Base-by-base conservation (phyloP, 2,113 vertebrate genomes). In the Callospermophilus lateralis region DNA sequence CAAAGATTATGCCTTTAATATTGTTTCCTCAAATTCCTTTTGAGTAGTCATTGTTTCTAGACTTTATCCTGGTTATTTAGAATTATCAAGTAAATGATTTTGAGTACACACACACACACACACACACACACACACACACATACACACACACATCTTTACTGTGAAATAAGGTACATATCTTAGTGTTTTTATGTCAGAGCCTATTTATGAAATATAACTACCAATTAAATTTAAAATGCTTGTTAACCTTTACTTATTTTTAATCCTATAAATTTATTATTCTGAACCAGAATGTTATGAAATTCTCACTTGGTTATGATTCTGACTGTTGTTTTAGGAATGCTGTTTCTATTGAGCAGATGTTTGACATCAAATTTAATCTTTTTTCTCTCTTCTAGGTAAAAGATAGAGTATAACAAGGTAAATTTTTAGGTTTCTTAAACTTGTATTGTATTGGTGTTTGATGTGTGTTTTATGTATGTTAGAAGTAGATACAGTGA, bases 391-490 rank as follows among this genome's bases (percentile, higher is more conserved):
- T 94, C 67, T 97, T 98, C 7, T 96, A 99, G 99, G 99, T 99
- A 22, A 99, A 99, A 97, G 99, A 98, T 97, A 99, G 98, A 98
- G 98, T 98, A 30, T 99, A 99, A 97, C 99, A 99, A 95, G 99
- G 99, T 99, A 99, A 98, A 94, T 93, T 93, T 95, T 78, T 94
- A 74, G 77, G 0, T 28, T 94, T 93, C 3, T 65, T 84, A 86
- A 78, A 67, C 2, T 65, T 92, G 7, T 73, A 15, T 19, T 45
- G 19, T 58, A 19, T 45, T 91, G 61, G 53, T 86, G 26, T 86
- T 96, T 65, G 32, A 30, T 74, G 20, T 0, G 63, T 20, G 20
- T 72, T 89, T 85, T 79, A 39, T 79, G 39, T 81, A 58, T 81
- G 6, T 28, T 76, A 17, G 28, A 34, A 89, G 45, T 93, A 39